Percentiles rank a stretch among this genome's conserved stretches.
phyloP scores from a whole-genome alignment of 2,797 vertebrate species.

The Acridotheres tristis region DNA sequence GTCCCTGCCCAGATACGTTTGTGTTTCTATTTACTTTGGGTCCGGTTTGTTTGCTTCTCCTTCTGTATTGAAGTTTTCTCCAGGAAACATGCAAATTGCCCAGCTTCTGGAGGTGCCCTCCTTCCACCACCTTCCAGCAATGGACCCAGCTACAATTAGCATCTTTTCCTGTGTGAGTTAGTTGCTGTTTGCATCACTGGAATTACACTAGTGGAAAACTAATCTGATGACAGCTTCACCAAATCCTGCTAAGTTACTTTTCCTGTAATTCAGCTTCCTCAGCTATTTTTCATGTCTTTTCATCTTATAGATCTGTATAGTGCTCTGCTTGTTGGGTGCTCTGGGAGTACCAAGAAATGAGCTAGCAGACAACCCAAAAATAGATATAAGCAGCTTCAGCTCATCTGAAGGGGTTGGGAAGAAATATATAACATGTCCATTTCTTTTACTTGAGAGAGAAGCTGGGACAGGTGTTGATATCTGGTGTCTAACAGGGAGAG shows the following conservation, averaged over 20 bases:
- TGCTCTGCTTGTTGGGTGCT: not conserved
- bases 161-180: not conserved
- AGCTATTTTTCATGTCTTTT: not conserved
- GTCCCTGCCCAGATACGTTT: not conserved
- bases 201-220: not conserved
- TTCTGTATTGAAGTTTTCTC: not conserved
- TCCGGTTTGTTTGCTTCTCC: not conserved
- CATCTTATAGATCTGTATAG: not conserved
- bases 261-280: not conserved
- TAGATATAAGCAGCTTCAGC: not conserved
- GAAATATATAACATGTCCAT: not conserved
- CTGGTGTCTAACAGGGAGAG: not conserved
- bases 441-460: not conserved
- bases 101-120: not conserved
- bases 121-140: not conserved
- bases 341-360: not conserved
- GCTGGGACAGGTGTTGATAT: not conserved
- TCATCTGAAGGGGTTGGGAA: not conserved
- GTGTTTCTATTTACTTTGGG: not conserved
- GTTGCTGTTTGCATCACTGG: not conserved
- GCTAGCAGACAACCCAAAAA: not conserved
- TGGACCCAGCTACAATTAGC: not conserved
- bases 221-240: not conserved
- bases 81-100: not conserved
- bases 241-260: not conserved